These are phyloP conservation scores for Jaculus jaculus DNA, from an alignment of 2,113 vertebrate species.

Conservation along the genomic window DNA sequence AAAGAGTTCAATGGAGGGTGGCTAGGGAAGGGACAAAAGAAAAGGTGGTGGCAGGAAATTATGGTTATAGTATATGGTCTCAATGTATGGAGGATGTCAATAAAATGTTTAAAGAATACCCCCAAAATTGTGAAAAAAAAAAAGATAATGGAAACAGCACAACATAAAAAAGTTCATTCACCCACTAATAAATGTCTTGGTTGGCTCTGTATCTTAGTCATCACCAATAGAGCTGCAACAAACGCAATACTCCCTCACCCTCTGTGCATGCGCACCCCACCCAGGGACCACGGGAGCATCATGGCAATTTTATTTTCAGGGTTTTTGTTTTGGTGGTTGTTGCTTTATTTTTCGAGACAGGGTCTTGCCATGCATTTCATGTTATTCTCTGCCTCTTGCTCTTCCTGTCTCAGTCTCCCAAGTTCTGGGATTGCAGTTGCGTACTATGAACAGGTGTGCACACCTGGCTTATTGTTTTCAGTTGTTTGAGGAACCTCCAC, in stretches of 20 bases:
- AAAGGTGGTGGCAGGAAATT: too few species aligned
- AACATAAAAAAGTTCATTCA: not conserved
- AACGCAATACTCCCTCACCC: not conserved
- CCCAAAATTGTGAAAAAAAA: too few species aligned
- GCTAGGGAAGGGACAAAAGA: too few species aligned
- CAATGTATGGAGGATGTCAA: too few species aligned
- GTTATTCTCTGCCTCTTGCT: not conserved
- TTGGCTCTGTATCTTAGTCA: not conserved
- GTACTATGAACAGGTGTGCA: too few species aligned
- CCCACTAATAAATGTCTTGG: not conserved
- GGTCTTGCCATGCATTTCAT: not conserved
- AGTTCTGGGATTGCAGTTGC: not conserved
- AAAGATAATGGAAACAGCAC: too few species aligned
- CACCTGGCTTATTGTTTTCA: not conserved
- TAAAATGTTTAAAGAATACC: too few species aligned
- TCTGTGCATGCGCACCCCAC: not conserved
- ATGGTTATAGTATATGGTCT: too few species aligned
- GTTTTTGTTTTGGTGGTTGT: too few species aligned
- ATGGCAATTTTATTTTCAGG: too few species aligned
- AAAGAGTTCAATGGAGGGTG: too few species aligned
- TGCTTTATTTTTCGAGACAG: not conserved
- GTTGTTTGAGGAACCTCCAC: not conserved
- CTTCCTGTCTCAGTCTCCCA: not conserved
- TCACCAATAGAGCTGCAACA: not conserved
- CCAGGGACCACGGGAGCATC: too few species aligned